Evolutionary conservation across 1,140 invertebrate genomes (phyloP), one percentile per base, ranked within the genome.

Genomic region (Drosophila elegans): DNA sequence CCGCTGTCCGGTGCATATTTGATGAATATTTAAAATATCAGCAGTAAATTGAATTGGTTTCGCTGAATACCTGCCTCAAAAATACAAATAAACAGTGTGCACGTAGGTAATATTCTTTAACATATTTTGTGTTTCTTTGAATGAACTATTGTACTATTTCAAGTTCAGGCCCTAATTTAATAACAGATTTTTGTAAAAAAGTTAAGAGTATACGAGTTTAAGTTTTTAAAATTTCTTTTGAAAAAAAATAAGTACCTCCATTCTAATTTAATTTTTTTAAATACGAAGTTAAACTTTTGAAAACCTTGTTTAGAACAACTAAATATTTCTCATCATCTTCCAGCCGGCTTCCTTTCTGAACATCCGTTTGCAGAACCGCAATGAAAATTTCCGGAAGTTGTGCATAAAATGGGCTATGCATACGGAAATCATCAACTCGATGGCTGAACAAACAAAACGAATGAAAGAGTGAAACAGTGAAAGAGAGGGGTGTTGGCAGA

Each of bases 351-450:
- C 38, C 44, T 25, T 29, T 39, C 11, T 29, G 66, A 61, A 79
- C 78, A 75, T 90, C 85, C 85, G 85, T 62, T 57, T 81, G 85
- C 74, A 80, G 90, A 72, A 88, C 88, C 88, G 83, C 88, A 91
- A 91, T 84, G 89, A 91, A 72, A 91, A 91, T 89, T 89, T 84
- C 88, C 83, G 88, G 83, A 91, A 91, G 84, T 81, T 88, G 74
- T 91, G 88, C 88, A 91, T 91, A 91, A 91, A 86, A 86, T 86
- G 83, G 85, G 88, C 69, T 81, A 91, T 89, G 89, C 83, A 90
- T 91, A 91, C 88, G 88, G 88, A 91, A 91, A 91, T 91, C 88
- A 91, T 91, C 88, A 91, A 90, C 84, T 88, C 89, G 83, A 84
- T 89, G 89, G 83, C 60, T 89, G 84, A 84, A 72, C 84, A 88